Evolutionary conservation across 2,888 invertebrate species (phyloP).

Genomic region (Tineola bisselliella): DNA sequence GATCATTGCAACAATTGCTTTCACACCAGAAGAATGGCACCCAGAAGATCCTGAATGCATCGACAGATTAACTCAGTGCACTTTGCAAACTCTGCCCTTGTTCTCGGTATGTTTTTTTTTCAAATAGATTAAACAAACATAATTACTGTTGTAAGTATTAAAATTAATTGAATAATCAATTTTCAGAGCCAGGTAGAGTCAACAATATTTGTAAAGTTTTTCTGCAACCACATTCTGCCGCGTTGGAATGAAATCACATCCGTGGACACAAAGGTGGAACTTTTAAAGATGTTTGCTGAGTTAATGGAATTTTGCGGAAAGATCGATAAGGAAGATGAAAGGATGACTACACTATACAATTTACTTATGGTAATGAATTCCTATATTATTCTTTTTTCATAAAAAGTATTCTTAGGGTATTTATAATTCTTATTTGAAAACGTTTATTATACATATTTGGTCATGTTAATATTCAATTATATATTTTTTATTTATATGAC

Average conservation of each 20-base stretch:
- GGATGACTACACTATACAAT: constrained; percentile 80
- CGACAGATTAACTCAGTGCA: constrained; percentile 84
- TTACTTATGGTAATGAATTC: constrained; percentile 74
- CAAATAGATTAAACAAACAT: constrained; percentile 14
- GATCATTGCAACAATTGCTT: constrained; percentile 84
- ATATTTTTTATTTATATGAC: constrained; percentile 18
- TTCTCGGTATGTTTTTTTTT: constrained; percentile 79
- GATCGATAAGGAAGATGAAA: constrained; percentile 76
- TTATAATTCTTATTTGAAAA: neutral
- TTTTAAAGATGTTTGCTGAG: constrained; percentile 89
- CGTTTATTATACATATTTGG: constrained; percentile 20
- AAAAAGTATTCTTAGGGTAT: too few relatives aligned
- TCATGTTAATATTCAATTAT: too few relatives aligned
- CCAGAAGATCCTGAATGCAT: constrained; percentile 78
- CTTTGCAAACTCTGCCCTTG: constrained; percentile 84
- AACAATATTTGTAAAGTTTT: constrained; percentile 82
- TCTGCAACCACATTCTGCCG: constrained; percentile 85
- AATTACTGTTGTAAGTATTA: too few relatives aligned
- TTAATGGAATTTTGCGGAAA: constrained; percentile 80
- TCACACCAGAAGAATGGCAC: constrained; percentile 73
- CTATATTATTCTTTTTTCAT: too few relatives aligned
- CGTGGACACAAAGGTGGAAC: constrained; percentile 75
- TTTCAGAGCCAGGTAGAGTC: constrained; percentile 85
- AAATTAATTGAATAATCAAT: too few relatives aligned
- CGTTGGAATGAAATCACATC: constrained; percentile 73